A percentile compares a stretch with the other conserved stretches of the same genome.
phyloP scores from a whole-genome alignment of 2,888 invertebrate species.

The Drosophila subsilvestris region DNA sequence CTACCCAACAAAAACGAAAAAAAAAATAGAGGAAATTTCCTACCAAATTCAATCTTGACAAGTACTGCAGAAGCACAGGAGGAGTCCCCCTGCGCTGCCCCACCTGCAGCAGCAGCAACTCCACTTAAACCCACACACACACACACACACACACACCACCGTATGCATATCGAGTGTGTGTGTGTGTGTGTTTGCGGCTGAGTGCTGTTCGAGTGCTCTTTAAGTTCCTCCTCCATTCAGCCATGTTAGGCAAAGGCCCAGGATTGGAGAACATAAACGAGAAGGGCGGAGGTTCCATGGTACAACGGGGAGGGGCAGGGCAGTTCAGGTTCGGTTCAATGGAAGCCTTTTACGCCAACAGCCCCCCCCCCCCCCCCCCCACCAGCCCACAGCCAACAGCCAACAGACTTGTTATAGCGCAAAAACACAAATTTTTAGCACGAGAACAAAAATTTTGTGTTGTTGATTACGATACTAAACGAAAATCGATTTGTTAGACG shows the following conservation, averaged over 20 bases:
- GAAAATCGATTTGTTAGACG: slow-evolving; percentile 74
- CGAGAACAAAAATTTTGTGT: slow-evolving; percentile 69
- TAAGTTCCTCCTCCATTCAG: slow-evolving; percentile 72
- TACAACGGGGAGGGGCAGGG: neutral
- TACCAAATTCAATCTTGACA: slow-evolving; percentile 79
- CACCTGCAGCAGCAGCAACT: slow-evolving; percentile 63
- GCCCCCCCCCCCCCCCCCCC: too few species aligned
- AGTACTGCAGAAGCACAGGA: slow-evolving; percentile 75
- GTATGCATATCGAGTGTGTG: slow-evolving; percentile 55
- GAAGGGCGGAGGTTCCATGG: neutral
- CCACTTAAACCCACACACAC: slow-evolving; percentile 65
- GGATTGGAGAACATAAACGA: slow-evolving; percentile 3
- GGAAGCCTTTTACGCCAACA: neutral
- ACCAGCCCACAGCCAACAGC: too few species aligned
- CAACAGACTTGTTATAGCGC: slow-evolving; percentile 71
- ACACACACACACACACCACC: slow-evolving; percentile 36
- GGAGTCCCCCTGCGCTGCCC: slow-evolving; percentile 20
- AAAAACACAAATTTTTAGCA: slow-evolving; percentile 77
- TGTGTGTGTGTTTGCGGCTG: slow-evolving; percentile 66
- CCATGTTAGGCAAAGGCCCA: slow-evolving; percentile 46
- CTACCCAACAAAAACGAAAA: slow-evolving; percentile 15
- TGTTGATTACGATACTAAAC: slow-evolving; percentile 79
- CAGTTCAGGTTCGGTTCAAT: neutral
- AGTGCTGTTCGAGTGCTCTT: slow-evolving; percentile 78
- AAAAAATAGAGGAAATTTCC: slow-evolving; percentile 42